These are phyloP conservation scores for Macrostomum lignano DNA, from an alignment of 1,140 invertebrate species.

Conservation along the genomic window DNA sequence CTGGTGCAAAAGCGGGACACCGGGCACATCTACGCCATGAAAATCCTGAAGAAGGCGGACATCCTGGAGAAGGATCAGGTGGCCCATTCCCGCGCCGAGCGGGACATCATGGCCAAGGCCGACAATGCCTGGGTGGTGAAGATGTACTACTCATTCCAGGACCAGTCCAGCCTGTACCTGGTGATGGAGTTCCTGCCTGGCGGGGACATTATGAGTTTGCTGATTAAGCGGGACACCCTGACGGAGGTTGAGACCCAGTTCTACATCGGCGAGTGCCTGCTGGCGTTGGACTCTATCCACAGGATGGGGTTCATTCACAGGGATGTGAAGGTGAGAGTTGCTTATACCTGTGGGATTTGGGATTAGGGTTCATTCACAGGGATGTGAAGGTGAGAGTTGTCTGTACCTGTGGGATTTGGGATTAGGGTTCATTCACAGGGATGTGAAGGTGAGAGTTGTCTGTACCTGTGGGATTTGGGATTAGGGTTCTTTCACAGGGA, in stretches of 20 bases:
- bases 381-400: too few species aligned
- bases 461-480: too few species aligned
- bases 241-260: conserved; percentile 95
- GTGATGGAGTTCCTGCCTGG: conserved; percentile 99
- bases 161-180: conserved; percentile 87
- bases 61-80: conserved; percentile 97
- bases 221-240: conserved; percentile 97
- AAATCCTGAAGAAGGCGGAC: conserved; percentile 87
- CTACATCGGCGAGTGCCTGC: conserved; percentile 85
- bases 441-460: too few species aligned
- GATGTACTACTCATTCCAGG: conserved; percentile 98
- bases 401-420: too few species aligned
- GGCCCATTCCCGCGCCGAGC: conserved; percentile 84
- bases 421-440: too few species aligned
- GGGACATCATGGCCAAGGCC: conserved; percentile 87
- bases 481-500: too few species aligned
- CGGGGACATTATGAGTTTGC: conserved; percentile 99
- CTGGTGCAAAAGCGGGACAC: conserved; percentile 98
- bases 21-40: conserved; percentile 98
- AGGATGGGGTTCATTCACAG: conserved; percentile 95
- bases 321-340: too few species aligned
- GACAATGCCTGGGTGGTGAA: conserved; percentile 99
- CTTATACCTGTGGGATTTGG: too few species aligned
- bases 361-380: too few species aligned
- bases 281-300: conserved; percentile 96